These are phyloP conservation scores for Thoracochromis brauschi DNA, from an alignment of 2,113 vertebrate genomes.

Conservation along the genomic window DNA sequence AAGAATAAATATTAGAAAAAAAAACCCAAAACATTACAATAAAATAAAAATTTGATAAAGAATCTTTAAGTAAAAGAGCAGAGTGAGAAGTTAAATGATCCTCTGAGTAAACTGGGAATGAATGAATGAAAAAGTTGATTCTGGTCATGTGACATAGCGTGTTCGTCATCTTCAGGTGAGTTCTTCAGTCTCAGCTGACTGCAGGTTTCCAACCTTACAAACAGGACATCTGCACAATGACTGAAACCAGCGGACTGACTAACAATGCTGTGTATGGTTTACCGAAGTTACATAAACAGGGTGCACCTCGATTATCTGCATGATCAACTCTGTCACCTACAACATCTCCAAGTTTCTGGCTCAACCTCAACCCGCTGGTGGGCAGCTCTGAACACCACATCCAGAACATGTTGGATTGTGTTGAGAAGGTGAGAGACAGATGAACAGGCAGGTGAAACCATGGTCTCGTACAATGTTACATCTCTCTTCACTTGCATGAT, in stretches of 20 bases:
- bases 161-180: neutral
- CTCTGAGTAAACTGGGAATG: neutral
- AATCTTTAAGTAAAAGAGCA: neutral
- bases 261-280: neutral
- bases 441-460: neutral
- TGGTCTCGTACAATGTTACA: neutral
- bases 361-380: neutral
- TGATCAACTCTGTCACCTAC: neutral
- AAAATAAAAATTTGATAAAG: neutral
- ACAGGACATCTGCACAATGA: neutral
- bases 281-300: neutral
- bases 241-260: neutral
- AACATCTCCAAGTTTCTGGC: neutral
- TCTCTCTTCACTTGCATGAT: neutral
- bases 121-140: neutral
- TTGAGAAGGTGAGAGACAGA: neutral
- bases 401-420: neutral
- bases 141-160: neutral
- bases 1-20: neutral
- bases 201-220: neutral
- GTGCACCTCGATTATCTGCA: neutral
- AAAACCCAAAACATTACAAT: accelerated
- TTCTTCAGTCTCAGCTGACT: neutral
- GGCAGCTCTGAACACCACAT: neutral
- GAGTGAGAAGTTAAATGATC: neutral